phyloP scores from a whole-genome alignment of 2,888 invertebrate species.

The Aelia acuminata region DNA sequence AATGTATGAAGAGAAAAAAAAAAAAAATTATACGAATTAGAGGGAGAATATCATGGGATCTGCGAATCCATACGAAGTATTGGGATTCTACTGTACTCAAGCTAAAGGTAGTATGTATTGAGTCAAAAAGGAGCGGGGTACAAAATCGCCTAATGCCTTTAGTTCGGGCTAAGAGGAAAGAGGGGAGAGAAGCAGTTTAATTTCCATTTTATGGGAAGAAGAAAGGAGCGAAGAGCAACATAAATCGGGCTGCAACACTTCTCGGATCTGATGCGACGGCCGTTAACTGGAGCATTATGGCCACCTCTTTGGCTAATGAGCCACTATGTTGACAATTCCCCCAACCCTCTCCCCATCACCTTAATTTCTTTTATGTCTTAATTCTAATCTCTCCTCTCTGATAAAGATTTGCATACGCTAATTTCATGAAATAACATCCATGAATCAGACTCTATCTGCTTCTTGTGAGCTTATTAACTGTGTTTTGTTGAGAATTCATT shows the following conservation, averaged over 20 bases:
- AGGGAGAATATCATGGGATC: too few species aligned
- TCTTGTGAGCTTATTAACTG: neutral
- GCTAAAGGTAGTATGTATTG: neutral
- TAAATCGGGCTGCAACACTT: neutral
- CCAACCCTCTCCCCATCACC: too few species aligned
- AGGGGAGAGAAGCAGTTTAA: neutral
- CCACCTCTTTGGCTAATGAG: neutral
- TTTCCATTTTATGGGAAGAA: constrained; percentile 23
- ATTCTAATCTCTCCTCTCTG: neutral
- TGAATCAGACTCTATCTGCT: neutral
- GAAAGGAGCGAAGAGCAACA: neutral
- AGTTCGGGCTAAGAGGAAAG: neutral
- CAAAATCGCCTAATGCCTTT: neutral
- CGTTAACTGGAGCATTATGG: neutral
- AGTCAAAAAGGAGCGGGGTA: neutral
- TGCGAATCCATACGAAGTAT: too few species aligned
- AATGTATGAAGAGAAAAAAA: too few species aligned
- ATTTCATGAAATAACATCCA: neutral
- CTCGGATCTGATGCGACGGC: neutral
- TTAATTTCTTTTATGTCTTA: constrained; percentile 36
- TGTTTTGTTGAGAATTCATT: too few species aligned
- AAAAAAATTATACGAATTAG: too few species aligned
- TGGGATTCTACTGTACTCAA: too few species aligned
- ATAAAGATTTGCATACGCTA: neutral
- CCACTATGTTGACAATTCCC: neutral